Base-by-base conservation (phyloP, 2,113 vertebrate species). In the Pelodiscus sinensis region DNA sequence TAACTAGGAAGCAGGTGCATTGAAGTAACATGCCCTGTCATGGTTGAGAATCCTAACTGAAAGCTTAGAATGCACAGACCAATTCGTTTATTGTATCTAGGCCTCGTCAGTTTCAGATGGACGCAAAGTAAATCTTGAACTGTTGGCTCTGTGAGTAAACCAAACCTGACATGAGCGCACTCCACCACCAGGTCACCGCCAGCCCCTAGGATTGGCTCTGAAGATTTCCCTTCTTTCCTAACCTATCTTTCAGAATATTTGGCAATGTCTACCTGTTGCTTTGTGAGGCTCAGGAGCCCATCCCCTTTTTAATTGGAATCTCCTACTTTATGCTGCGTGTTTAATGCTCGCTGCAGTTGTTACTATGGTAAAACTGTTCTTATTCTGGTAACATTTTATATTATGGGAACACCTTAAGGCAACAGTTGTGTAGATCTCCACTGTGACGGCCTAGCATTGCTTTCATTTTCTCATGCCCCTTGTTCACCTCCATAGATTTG, bases 331-430 rank as follows among this genome's bases (percentile, higher is more conserved):
- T 71, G 8, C 15, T 55, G 38, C 29, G 12, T 24, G 18, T 0
- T 1, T 1, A 0, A 71, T 15, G 82, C 56, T 89, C 79, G 27
- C 52, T 86, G 77, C 90, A 80, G 0, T 71, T 57, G 44, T n/a
- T 89, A 29, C 56, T 25, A 25, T 0, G 62, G 1, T 0, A 0
- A 0, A 3, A 22, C 29, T 52, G 24, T 60, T 71, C 2, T 3
- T 2, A 1, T 35, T 71, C 94, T 75, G 16, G 24, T 90, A 88
- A 15, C 51, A 83, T 9, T 88, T 85, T 92, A 85, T 85, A 18
- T 16, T 87, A 1, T 80, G 90, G 54, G 21, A 78, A 0, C 60
- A 56, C 81, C 71, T 58, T 84, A 65, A 65, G 50, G 50, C 65
- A 88, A 4, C 9, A 65, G 27, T 24, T 81, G n/a, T 56, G 10